Evolutionary conservation across 2,797 vertebrate genomes (phyloP), one percentile per base, ranked within the genome.

Genomic region (Malacoraja senta): DNA sequence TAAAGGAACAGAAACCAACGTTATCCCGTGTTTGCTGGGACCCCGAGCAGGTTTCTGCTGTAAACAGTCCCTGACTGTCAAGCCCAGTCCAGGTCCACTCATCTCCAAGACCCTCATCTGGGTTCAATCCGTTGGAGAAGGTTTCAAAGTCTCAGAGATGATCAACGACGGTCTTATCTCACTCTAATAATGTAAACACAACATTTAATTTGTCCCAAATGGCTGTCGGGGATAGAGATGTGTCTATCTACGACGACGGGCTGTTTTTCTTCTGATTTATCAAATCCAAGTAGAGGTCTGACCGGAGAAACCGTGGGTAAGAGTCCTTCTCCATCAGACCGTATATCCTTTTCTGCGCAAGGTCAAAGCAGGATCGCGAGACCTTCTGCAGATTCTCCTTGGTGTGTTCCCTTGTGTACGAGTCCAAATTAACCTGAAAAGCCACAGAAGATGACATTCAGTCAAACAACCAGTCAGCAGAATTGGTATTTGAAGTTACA

Each of bases 321-420:
- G 98, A 98, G 97, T 99, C 98, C 95, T 99, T 99, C 96, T 99
- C 98, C 98, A 99, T 99, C 93, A 99, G 97, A 94, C 98, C 98
- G 0, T 97, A 99, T 97, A 99, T 99, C 95, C 98, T 97, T 95
- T 98, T 96, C 96, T 99, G 98, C 0, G 98, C 98, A 2, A 99
- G 96, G 94, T 99, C 98, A 0, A 99, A 99, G 96, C 98, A 98
- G 96, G 97, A 97, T 93, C 97, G 97, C 0, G 97, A 98, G 95
- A 98, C 97, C 93, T 97, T 98, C 97, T 98, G 98, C 95, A 99
- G 96, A 97, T 99, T 99, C 95, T 98, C 98, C 96, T 98, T 99
- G 93, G 98, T 99, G 96, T 98, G 98, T 91, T 99, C 98, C 95
- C 98, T 96, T 0, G 98, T 99, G 95, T 98, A 99, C 0, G 98